phyloP scores from a whole-genome alignment of 1,140 invertebrate species.

The Pogonognathellus flavescens region DNA sequence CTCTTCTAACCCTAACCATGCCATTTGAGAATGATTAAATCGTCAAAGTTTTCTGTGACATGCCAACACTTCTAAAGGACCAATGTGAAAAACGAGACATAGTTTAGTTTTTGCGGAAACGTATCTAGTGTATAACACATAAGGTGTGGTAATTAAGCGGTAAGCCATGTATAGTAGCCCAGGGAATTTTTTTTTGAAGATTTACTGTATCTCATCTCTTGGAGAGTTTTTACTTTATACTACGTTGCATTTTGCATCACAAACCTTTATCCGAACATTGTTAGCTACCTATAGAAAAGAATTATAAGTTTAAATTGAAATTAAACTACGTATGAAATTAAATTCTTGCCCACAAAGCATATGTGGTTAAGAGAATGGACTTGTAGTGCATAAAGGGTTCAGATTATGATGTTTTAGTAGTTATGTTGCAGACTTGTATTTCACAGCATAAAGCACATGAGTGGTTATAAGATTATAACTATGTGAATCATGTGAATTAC shows the following conservation, averaged over 20 bases:
- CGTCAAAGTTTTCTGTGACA: conserved; percentile 13
- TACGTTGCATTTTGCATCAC: not conserved
- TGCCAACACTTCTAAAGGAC: not conserved
- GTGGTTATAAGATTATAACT: not conserved
- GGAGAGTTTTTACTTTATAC: not conserved
- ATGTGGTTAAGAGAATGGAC: not conserved
- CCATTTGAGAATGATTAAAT: not conserved
- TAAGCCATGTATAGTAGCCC: not conserved
- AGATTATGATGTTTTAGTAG: not conserved
- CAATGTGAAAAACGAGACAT: conserved; percentile 16
- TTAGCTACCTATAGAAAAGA: not conserved
- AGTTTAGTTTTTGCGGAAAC: conserved; percentile 4
- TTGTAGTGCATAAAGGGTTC: not conserved
- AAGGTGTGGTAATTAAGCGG: conserved; percentile 29
- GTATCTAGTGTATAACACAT: conserved; percentile 41
- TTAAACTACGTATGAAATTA: not conserved
- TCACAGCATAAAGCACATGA: not conserved
- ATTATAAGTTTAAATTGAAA: not conserved
- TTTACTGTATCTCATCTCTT: not conserved
- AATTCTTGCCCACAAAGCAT: not conserved
- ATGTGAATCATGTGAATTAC: not conserved
- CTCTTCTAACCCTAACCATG: not conserved
- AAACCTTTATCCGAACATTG: not conserved
- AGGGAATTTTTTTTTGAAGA: not conserved
- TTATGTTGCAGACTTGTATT: not conserved